Evolutionary conservation across 2,888 invertebrate genomes (phyloP), one percentile per base, ranked within the genome.

Genomic region (Sycophila texana): DNA sequence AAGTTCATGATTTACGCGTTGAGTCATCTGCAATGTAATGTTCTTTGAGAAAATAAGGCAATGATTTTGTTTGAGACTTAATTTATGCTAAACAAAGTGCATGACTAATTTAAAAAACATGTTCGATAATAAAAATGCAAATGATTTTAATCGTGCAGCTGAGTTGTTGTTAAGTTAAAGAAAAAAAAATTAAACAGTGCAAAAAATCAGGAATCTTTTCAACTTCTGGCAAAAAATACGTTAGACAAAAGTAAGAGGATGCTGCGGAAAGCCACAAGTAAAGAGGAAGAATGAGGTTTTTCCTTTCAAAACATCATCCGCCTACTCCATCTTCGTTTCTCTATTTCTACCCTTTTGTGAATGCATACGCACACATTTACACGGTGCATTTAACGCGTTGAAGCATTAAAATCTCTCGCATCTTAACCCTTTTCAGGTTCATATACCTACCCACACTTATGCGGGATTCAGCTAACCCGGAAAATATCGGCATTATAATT

Each of bases 381-480:
- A 49, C 76, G 76, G 53, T 78, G 73, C 73, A 82, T 82, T 83
- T 77, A 81, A 79, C 83, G 81, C 81, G 79, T 81, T 81, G 55
- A 73, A 70, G 60, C 57, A 71, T 26, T 55, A 74, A 79, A 74
- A 80, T 77, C 81, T 79, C 80, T 83, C 81, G 79, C 78, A 82
- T 81, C 70, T 80, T 78, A 71, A 74, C 63, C 80, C 77, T 66
- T 80, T 80, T 70, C 51, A 70, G 39, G 22, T 67, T 67, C 47
- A 20, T 30, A 7, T 16, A 4, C 20, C 18, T 22, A 39, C 16
- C 13, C 51, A 47, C 57, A 5, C 16, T 22, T 47, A n/a, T 55
- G 26, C n/a, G 20, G 30, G 47, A 14, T 26, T 30, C 61, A 47
- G 66, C 58, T 51, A 74, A 66, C 70, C 61, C 58, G 65, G 74